Conservation (phyloP, 1,140 invertebrate species). For the Dendrolimus kikuchii region DNA sequence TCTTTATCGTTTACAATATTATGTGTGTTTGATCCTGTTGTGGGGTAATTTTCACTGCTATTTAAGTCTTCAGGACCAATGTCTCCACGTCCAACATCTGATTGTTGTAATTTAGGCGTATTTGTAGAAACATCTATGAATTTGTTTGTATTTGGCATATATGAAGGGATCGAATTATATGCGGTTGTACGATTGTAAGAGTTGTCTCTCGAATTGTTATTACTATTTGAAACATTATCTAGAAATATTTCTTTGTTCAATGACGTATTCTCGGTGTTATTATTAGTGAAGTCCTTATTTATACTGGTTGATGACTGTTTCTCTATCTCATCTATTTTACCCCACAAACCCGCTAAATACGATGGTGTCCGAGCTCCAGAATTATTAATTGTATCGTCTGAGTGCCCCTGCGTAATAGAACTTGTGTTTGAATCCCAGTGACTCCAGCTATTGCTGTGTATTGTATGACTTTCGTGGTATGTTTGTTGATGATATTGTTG, state of each 20-base stretch:
- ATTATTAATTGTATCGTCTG: background rate
- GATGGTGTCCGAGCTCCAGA: too few relatives aligned
- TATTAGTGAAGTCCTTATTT: background rate
- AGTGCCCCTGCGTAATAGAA: background rate
- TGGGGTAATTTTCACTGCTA: background rate
- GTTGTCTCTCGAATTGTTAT: too few relatives aligned
- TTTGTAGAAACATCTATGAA: background rate
- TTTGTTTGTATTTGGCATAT: too few relatives aligned
- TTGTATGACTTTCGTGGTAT: too few relatives aligned
- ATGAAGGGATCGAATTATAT: too few relatives aligned
- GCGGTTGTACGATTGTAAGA: too few relatives aligned
- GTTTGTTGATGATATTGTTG: too few relatives aligned
- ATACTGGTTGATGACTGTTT: slow-evolving; percentile 16
- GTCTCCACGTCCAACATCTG: slow-evolving; percentile 14
- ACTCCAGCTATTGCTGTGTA: too few relatives aligned
- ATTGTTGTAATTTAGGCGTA: background rate
- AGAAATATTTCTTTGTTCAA: too few relatives aligned
- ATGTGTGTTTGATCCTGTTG: background rate
- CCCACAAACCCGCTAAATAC: slow-evolving; percentile 17
- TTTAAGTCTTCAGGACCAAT: slow-evolving; percentile 10
- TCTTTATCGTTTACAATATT: background rate
- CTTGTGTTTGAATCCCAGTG: too few relatives aligned
- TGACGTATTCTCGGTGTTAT: too few relatives aligned
- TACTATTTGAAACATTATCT: too few relatives aligned
- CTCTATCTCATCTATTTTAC: slow-evolving; percentile 4